These are phyloP conservation scores for Eurytoma adleriae DNA, from an alignment of 2,888 invertebrate species.

Conservation along the genomic window DNA sequence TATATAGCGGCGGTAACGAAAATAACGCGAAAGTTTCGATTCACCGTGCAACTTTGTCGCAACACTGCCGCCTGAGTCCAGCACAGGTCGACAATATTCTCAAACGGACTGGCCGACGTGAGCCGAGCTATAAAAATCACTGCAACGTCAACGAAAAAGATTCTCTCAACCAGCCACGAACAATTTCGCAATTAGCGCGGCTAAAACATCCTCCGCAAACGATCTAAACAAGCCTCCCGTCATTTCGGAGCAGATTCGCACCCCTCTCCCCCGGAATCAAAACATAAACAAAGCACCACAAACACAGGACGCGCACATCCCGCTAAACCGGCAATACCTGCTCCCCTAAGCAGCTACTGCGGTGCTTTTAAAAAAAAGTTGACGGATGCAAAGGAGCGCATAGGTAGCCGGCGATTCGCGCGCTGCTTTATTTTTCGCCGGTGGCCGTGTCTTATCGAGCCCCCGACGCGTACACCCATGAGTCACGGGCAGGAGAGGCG, in stretches of 20 bases:
- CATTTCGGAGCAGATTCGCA: background rate
- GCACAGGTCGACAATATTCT: too few species aligned
- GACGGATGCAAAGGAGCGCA: too few species aligned
- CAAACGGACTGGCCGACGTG: too few species aligned
- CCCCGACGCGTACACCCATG: background rate
- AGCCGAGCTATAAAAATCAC: too few species aligned
- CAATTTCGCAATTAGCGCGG: background rate
- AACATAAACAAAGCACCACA: constrained; percentile 32
- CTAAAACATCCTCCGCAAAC: background rate
- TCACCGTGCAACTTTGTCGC: too few species aligned
- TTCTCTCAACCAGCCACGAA: background rate
- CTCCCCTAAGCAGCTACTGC: background rate
- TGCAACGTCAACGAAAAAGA: too few species aligned
- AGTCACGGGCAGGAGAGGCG: background rate
- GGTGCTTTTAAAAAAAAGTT: background rate
- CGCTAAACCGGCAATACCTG: constrained; percentile 28
- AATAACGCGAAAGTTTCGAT: too few species aligned
- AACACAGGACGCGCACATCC: background rate
- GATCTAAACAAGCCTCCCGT: background rate
- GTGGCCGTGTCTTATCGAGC: background rate
- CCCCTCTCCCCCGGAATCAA: background rate
- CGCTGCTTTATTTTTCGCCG: background rate
- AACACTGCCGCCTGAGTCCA: too few species aligned
- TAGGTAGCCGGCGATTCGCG: constrained; percentile 3
- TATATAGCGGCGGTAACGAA: too few species aligned